A percentile compares a stretch with the other conserved stretches of the same genome.
Conservation (phyloP, 2,113 vertebrate genomes). For the Edolisoma coerulescens region DNA sequence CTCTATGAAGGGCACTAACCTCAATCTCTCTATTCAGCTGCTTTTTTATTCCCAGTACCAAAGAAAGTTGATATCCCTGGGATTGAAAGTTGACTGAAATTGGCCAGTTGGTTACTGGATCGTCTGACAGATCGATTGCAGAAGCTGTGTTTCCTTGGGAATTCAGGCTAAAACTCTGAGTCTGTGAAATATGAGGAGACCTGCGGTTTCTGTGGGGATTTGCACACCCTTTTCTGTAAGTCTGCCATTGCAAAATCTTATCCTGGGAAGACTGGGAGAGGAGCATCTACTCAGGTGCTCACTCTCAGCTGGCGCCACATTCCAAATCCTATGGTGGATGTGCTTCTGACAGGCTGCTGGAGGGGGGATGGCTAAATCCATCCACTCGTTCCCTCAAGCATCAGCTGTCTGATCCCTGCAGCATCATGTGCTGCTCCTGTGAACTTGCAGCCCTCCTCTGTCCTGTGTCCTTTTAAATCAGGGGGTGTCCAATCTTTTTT, state of each 20-base stretch:
- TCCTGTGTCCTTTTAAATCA: background rate
- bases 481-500: background rate
- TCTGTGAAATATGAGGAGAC: background rate
- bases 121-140: background rate
- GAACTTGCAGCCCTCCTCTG: background rate
- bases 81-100: background rate
- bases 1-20: background rate
- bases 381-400: background rate
- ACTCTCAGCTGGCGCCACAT: background rate
- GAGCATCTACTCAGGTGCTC: background rate
- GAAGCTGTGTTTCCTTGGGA: background rate
- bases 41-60: background rate
- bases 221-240: background rate
- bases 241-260: background rate
- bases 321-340: background rate
- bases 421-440: background rate
- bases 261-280: background rate
- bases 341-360: background rate
- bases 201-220: background rate
- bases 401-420: background rate
- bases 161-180: background rate
- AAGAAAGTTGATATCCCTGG: slow-evolving; percentile 5
- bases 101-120: background rate
- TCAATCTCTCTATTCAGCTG: background rate
- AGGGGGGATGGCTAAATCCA: background rate